Evolutionary conservation across 2,113 vertebrate species (phyloP), one percentile per base, ranked within the genome.

Genomic region (Gnathonemus echidnorhynchus): DNA sequence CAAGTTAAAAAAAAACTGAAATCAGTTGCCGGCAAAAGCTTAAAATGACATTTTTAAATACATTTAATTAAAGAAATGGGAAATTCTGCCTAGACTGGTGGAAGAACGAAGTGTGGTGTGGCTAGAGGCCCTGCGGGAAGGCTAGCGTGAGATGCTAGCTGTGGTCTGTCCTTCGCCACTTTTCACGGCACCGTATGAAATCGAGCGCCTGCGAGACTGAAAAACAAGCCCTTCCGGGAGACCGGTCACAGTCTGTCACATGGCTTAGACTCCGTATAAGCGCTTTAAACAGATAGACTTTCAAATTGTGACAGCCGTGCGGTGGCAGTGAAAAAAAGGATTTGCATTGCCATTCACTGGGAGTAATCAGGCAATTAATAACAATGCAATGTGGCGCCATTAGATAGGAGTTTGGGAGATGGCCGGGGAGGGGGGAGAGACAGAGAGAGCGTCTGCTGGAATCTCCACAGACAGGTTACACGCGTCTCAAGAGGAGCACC

Each of bases 361-460:
- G 93, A 91, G 93, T 94, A 94, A 95, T 95, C 95, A 94, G 93
- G 95, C 95, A 95, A 95, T 95, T 96, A 96, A 96, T 95, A 94
- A 95, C 94, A 93, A 94, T 95, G 93, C 92, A 93, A 92, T 92
- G 91, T 93, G 93, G 91, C 93, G 94, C 92, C 93, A 94, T 95
- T 95, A 94, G 95, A 95, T 93, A 94, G 80, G 62, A 89, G 84
- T 62, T 87, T 85, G 50, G 49, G 86, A 46, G 90, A 86, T 9
- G 56, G 24, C 89, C 90, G 86, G 83, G 88, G 77, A 91, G 88
- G 91, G 91, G 90, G 90, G 87, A 89, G 91, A 86, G 90, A 92
- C 92, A 88, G 6, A 92, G 92, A 93, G 58, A 91, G 92, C 45
- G 77, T 50, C 21, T 56, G 50, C 49, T 56, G 17, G 50, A 46